Conservation (phyloP, 2,113 vertebrate genomes). For the Uropsilus gracilis region DNA sequence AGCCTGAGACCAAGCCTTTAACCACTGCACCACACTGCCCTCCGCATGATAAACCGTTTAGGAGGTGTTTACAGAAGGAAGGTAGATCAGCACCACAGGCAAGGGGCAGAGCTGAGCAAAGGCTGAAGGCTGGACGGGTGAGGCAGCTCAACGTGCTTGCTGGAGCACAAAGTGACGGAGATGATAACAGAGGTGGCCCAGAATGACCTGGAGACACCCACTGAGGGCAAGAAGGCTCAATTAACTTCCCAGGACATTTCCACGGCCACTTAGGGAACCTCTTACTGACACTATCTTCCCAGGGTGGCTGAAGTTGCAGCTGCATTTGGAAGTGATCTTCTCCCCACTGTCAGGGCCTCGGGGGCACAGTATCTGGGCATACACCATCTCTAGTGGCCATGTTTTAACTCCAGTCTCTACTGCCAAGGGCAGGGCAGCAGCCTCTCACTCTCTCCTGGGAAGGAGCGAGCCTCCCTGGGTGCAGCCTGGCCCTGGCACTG, state of each 20-base stretch:
- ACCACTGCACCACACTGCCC: accelerated
- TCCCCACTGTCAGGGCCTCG: neutral
- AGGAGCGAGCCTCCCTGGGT: neutral
- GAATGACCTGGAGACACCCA: neutral
- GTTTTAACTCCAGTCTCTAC: neutral
- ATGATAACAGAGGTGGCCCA: accelerated
- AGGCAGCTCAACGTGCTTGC: neutral
- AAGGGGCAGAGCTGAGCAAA: neutral
- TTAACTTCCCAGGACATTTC: neutral
- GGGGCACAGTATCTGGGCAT: neutral
- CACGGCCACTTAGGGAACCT: accelerated
- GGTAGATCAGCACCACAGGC: accelerated
- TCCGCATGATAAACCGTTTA: neutral
- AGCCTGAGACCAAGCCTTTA: neutral
- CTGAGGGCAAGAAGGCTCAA: neutral
- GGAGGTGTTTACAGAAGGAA: neutral
- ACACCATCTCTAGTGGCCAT: neutral
- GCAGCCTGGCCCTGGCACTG: neutral
- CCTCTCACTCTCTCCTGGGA: neutral
- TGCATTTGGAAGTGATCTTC: neutral
- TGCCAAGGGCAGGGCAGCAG: neutral
- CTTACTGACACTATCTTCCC: too few species aligned
- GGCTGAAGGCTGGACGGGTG: neutral
- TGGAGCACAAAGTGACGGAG: neutral
- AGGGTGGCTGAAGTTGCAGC: too few species aligned